A percentile compares a stretch with the other conserved stretches of the same genome.
Conservation (phyloP, 2,113 vertebrate species). For the Australoheros scitulus region DNA sequence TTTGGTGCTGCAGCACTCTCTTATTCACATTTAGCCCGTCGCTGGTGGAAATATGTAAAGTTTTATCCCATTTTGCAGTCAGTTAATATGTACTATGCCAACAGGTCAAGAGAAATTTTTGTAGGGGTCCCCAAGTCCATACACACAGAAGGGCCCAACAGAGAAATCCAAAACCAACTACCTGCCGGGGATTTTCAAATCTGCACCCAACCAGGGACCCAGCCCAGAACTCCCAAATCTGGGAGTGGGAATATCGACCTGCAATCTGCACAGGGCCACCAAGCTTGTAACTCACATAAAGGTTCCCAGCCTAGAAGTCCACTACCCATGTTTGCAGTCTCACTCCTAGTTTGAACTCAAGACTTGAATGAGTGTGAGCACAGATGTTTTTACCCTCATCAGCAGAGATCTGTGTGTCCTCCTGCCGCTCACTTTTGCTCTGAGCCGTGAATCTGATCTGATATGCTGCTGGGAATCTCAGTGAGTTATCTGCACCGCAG, state of each 20-base stretch:
- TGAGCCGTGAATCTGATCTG: background rate
- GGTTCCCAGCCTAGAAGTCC: background rate
- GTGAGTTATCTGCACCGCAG: background rate
- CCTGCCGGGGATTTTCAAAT: background rate
- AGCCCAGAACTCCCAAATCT: background rate
- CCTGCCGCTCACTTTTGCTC: background rate
- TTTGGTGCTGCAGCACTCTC: background rate
- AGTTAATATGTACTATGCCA: background rate
- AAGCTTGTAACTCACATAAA: background rate
- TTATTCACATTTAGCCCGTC: background rate
- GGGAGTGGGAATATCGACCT: background rate
- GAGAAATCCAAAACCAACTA: background rate
- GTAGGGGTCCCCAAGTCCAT: background rate
- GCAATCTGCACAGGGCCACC: background rate
- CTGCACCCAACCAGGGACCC: background rate
- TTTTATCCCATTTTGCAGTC: background rate
- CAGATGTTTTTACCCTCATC: background rate
- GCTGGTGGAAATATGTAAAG: background rate
- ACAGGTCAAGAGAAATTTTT: background rate
- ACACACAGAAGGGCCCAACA: background rate
- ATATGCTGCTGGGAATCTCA: background rate
- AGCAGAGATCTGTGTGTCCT: background rate
- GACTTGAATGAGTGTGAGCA: background rate
- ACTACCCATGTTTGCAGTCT: background rate
- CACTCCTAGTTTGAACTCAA: background rate